Evolutionary conservation across 1,140 invertebrate genomes (phyloP), one percentile per base, ranked within the genome.

Genomic region (Drosophila sturtevanti): DNA sequence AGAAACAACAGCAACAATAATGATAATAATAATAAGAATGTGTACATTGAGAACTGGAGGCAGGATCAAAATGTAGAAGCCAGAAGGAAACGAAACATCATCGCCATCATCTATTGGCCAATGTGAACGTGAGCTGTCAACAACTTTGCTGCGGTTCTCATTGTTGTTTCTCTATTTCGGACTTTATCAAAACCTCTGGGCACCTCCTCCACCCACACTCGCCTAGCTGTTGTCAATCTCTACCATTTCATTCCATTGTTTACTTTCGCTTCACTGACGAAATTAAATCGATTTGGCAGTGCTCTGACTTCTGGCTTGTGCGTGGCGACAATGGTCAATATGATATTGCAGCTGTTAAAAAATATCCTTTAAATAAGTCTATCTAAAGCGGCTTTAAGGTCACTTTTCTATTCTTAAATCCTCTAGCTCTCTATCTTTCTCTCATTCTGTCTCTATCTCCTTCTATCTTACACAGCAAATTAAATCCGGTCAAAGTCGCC

Each of bases 41-140:
- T n/a, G n/a, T 21, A 48, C 41, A 48, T 21, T 21, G 16, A 18
- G 41, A 48, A 48, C 16, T 16, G 41, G 41, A 48, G 41, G 41
- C 16, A 11, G 18, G 16, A 48, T 48, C 41, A 48, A 48, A 48
- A 21, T 16, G 41, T 48, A 48, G 44, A 21, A 18, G 37, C 31
- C 18, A 21, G 31, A 21, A 34, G 65, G 60, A 65, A 76, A 69
- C 59, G 70, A 71, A 31, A 31, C 74, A 77, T 71, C 63, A 77
- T 72, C 68, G 67, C 21, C 68, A 79, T 87, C 84, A 78, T 77
- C 69, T 68, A 68, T 72, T 68, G 73, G 77, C 34, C 69, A 77
- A 61, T 44, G 68, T 61, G 77, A 89, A 87, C 82, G 82, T 87
- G 82, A 87, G 82, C 82, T 87, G 82, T 87, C 84, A 87, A 89